Base-by-base conservation (phyloP, 2,888 invertebrate genomes). In the Lasioglossum morio region DNA sequence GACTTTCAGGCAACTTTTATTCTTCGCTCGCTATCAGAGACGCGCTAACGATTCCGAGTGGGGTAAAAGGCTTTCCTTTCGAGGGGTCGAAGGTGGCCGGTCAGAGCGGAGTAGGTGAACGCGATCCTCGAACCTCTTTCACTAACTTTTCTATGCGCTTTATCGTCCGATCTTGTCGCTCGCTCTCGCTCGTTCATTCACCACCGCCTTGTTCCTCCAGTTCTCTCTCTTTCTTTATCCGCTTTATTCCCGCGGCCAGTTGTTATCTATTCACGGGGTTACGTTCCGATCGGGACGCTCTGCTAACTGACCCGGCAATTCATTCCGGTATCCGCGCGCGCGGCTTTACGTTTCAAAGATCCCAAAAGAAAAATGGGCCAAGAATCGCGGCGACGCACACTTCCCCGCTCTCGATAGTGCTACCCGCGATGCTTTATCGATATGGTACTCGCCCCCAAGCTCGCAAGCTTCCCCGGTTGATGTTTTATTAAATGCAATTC, bases 1-100 rank as follows among this genome's bases (percentile, higher is more conserved):
- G 84, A 84, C 81, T 86, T 89, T 60, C 91, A 84, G 91, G 85
- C 92, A 93, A 92, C 92, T 93, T 93, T 93, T 93, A 92, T 93
- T 92, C 89, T 83, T 66, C 79, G 88, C 34, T 57, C 73, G 82
- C 89, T 92, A 92, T 92, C 92, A 86, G 88, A 87, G 84, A 86
- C 84, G 90, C 90, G 91, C 92, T 92, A 93, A 93, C 93, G 92
- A 93, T 93, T 92, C 77, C 74, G 19, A 69, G 79, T 60, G 74
- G 57, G 57, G 57, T 57, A 57, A 57, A 57, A 57, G 57, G 57
- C 57, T 57, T 34, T 30, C 63, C 63, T 16, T 30, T 19, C 30
- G 34, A 34, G 30, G 63, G 63, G 63, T 43, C 37, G 37, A 76
- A 53, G 76, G 66, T 78, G 74, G 63, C 70, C 79, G 72, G 37